phyloP scores from a whole-genome alignment of 2,113 vertebrate species.

The Gambusia affinis region DNA sequence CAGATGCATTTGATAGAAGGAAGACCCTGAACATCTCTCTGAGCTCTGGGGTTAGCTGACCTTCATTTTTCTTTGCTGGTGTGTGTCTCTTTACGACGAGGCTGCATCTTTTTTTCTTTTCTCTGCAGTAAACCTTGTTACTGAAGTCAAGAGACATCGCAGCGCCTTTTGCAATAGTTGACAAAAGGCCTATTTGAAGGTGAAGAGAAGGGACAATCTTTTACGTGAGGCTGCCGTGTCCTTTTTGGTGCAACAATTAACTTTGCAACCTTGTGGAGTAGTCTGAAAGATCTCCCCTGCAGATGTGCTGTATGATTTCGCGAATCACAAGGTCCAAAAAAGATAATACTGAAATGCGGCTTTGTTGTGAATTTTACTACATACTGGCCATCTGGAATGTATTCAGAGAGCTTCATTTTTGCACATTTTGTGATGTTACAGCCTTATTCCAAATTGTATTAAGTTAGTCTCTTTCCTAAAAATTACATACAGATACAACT shows the following conservation, averaged over 20 bases:
- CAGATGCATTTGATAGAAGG: constrained; percentile 58
- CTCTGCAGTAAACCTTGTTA: constrained; percentile 65
- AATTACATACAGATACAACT: no score
- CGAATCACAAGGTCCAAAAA: constrained; percentile 25
- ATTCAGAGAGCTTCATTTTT: no score
- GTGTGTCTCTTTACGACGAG: constrained; percentile 56
- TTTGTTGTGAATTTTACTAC: constrained; percentile 28
- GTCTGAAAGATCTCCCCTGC: constrained; percentile 51
- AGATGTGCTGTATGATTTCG: constrained; percentile 42
- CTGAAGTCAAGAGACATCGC: constrained; percentile 62
- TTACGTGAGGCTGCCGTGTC: constrained; percentile 56
- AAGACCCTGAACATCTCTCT: constrained; percentile 62
- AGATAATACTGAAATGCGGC: constrained; percentile 5
- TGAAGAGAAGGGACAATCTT: constrained; percentile 68
- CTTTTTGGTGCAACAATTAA: constrained; percentile 67
- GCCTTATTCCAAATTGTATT: no score
- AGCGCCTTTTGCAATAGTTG: constrained; percentile 40
- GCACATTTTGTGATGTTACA: no score
- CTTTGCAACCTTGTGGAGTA: constrained; percentile 70
- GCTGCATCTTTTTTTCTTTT: constrained; percentile 59
- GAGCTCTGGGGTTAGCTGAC: constrained; percentile 56
- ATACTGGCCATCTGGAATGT: constrained; percentile 8
- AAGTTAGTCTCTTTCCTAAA: no score
- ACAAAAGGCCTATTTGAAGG: constrained; percentile 75
- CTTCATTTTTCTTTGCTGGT: constrained; percentile 63